Evolutionary conservation across 2,888 invertebrate species (phyloP).

Genomic region (Dynastes hyllus): DNA sequence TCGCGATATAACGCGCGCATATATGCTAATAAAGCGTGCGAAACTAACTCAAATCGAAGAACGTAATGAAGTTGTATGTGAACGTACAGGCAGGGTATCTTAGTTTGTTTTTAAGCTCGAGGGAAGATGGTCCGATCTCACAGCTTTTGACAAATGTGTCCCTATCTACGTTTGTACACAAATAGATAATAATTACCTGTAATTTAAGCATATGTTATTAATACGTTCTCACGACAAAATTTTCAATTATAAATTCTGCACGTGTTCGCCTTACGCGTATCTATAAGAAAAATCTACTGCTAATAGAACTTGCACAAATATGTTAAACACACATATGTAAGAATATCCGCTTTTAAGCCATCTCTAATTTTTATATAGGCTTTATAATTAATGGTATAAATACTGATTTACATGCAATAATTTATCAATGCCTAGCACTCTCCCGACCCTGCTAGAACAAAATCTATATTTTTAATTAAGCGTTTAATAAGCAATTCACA

Average conservation of each 20-base stretch:
- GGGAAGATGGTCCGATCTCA: constrained; percentile 1
- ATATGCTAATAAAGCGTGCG: too few relatives aligned
- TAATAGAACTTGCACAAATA: constrained; percentile 11
- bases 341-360: constrained; percentile 15
- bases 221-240: constrained; percentile 26
- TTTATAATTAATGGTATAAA: constrained; percentile 49
- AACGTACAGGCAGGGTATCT: background rate
- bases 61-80: too few relatives aligned
- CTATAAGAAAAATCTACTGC: constrained; percentile 24
- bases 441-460: constrained; percentile 2
- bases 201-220: constrained; percentile 31
- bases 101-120: background rate
- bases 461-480: constrained; percentile 30
- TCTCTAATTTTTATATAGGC: constrained; percentile 20
- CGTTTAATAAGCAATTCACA: constrained; percentile 39
- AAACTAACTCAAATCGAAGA: too few relatives aligned
- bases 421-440: constrained; percentile 47
- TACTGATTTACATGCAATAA: constrained; percentile 48
- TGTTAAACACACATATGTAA: background rate
- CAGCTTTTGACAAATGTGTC: constrained; percentile 4
- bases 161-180: constrained; percentile 28
- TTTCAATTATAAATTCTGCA: constrained; percentile 35
- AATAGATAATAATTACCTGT: constrained; percentile 34
- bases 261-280: constrained; percentile 17
- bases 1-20: too few relatives aligned